A percentile compares a stretch with the other conserved stretches of the same genome.
Evolutionary conservation across 2,113 vertebrate genomes (phyloP).

Genomic region (Corythornis cristatus): DNA sequence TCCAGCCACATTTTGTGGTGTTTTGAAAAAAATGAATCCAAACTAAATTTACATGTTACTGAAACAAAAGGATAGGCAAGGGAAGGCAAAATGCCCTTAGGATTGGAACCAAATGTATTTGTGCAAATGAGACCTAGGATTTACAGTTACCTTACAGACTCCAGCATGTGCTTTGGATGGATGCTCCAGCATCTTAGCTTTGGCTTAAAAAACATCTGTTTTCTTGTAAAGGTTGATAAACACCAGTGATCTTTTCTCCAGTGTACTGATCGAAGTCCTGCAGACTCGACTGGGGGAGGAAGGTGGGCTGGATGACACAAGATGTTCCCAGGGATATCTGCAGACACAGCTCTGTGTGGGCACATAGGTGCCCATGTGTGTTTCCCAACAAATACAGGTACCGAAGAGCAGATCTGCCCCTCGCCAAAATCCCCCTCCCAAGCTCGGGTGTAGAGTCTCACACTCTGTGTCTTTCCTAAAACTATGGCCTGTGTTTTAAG

Average conservation of each 20-base stretch:
- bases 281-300: neutral
- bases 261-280: neutral
- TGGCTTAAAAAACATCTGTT: slow-evolving; percentile 16
- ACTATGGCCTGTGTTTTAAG: neutral
- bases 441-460: neutral
- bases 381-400: neutral
- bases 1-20: neutral
- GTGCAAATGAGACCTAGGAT: slow-evolving; percentile 43
- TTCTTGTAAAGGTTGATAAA: slow-evolving; percentile 21
- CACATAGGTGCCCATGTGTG: rapidly evolving
- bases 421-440: neutral
- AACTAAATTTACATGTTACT: slow-evolving; percentile 32
- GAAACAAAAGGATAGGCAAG: neutral
- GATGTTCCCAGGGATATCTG: neutral
- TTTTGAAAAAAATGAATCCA: neutral
- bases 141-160: slow-evolving; percentile 34
- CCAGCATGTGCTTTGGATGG: neutral
- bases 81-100: slow-evolving; percentile 29
- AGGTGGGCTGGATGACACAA: neutral
- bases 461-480: neutral
- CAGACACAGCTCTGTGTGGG: neutral
- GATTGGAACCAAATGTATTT: slow-evolving; percentile 16
- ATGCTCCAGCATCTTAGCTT: neutral
- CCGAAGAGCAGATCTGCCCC: neutral
- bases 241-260: neutral